These are phyloP conservation scores for Synergus umbraculus DNA, from an alignment of 2,888 invertebrate species.

Conservation along the genomic window DNA sequence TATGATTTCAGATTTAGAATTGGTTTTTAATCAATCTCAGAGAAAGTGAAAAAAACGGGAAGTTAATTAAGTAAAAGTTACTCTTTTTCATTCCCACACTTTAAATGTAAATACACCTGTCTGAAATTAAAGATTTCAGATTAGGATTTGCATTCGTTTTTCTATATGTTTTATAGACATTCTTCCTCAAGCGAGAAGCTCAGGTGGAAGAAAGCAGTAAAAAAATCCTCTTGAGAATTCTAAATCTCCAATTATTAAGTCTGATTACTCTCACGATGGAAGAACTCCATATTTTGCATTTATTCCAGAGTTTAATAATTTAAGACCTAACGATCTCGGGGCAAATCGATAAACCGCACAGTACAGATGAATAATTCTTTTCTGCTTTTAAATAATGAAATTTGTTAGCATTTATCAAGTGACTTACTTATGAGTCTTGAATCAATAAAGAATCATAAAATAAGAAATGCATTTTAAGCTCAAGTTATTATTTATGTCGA, in stretches of 20 bases:
- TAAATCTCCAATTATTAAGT: slow-evolving; percentile 4
- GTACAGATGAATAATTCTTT: neutral
- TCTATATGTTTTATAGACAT: neutral
- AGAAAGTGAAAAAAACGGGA: neutral
- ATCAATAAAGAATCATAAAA: no score
- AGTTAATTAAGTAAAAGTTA: no score
- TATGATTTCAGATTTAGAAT: neutral
- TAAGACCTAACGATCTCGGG: neutral
- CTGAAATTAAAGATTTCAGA: neutral
- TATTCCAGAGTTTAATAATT: neutral
- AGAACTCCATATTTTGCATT: neutral
- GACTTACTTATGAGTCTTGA: no score
- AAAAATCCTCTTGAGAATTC: neutral
- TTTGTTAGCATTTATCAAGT: no score
- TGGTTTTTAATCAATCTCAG: neutral
- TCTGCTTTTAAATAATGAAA: neutral
- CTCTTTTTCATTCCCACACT: no score
- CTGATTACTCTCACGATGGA: slow-evolving; percentile 1
- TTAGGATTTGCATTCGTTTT: neutral
- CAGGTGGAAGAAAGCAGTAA: neutral
- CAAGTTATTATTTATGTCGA: no score
- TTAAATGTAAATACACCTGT: neutral
- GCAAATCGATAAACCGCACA: neutral
- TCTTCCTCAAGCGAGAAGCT: neutral
- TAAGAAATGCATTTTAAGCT: no score